Evolutionary conservation across 2,113 vertebrate species (phyloP), one percentile per base, ranked within the genome.

Genomic region (Acanthochromis polyacanthus): DNA sequence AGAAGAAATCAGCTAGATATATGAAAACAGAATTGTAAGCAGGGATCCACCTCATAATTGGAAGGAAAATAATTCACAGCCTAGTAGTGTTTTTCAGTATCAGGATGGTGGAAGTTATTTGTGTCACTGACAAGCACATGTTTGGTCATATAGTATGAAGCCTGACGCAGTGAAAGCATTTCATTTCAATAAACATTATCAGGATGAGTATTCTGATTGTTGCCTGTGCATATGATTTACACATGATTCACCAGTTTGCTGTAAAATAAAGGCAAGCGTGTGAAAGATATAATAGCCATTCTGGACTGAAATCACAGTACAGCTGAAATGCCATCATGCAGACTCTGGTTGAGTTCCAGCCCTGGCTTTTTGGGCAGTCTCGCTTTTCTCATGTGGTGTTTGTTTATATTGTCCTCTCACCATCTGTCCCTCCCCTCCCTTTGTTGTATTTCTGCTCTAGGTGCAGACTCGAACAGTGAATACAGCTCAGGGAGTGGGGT

Each of bases 391-490:
- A 75, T 82, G 88, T 74, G 70, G 83, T 23, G 80, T 86, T 90
- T 90, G 87, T 89, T 90, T 89, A 78, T 79, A 64, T 57, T 67
- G 78, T 60, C 78, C 56, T 84, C 84, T 88, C 65, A 85, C 91
- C 84, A 88, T 83, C 83, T 91, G 84, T 88, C 60, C 76, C 10
- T 28, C 40, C 64, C 62, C 60, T 55, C 62, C 68, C 64, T 81
- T 83, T 81, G 52, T 87, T 83, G 67, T 51, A 53, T 78, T 65
- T 1, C 80, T 59, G 58, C 81, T 87, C 48, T 75, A 88, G 84
- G 90, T 88, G 81, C 83, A 65, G 89, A 90, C 59, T 92, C 90
- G 0, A 89, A 91, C 86, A 92, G 86, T 2, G 83, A 92, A 52
- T 88, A 62, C 86, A 90, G 90, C 83, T 90, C 90, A 10, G 88